A percentile compares a stretch with the other conserved stretches of the same genome.
Conservation (phyloP, 2,797 vertebrate species). For the Gila robusta region DNA sequence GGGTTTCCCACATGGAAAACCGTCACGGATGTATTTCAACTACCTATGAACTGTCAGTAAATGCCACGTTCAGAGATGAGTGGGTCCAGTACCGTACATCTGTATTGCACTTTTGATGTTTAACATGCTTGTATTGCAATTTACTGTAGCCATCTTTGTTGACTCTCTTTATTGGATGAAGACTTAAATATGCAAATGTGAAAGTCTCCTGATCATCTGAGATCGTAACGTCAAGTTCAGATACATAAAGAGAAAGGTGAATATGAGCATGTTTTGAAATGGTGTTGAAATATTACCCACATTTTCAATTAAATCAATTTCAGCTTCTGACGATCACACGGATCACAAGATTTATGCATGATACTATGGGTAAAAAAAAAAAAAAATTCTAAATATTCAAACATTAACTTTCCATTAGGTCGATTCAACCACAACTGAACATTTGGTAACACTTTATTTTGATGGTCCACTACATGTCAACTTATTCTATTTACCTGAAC, state of each 20-base stretch:
- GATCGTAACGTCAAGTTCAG: not conserved
- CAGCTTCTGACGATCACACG: not conserved
- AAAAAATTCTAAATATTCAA: not conserved
- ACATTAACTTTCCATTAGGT: not conserved
- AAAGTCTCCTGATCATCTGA: not conserved
- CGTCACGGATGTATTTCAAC: constrained; percentile 20
- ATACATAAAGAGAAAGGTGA: not conserved
- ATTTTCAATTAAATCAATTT: not conserved
- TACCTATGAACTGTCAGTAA: constrained; percentile 30
- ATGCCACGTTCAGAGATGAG: constrained; percentile 38
- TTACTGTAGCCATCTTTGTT: not conserved
- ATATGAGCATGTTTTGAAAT: not conserved
- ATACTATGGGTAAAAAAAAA: not conserved
- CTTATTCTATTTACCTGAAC: too few relatives aligned
- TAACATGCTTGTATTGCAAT: constrained; percentile 26
- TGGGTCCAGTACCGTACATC: constrained; percentile 19
- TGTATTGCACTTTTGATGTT: constrained; percentile 34
- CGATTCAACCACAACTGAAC: not conserved
- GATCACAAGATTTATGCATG: not conserved
- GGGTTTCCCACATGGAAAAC: constrained; percentile 47
- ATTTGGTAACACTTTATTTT: too few relatives aligned
- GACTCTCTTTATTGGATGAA: not conserved
- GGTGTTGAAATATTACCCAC: not conserved
- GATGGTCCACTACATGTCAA: too few relatives aligned
- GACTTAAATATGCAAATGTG: not conserved